phyloP scores from a whole-genome alignment of 2,113 vertebrate genomes.

The Microtus pennsylvanicus region DNA sequence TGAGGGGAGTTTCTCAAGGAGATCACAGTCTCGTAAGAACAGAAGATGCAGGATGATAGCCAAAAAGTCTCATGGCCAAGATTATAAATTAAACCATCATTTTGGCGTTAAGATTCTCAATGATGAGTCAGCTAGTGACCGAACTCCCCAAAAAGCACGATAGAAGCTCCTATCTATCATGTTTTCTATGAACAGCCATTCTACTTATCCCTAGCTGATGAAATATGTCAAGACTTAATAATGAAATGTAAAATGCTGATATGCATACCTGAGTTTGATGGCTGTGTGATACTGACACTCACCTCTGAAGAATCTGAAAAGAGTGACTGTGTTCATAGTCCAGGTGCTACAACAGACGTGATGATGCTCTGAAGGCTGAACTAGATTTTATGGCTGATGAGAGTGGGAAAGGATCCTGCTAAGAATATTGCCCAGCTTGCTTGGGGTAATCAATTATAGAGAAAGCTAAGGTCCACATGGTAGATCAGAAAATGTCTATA shows the following conservation, averaged over 20 bases:
- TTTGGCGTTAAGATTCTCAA: background rate
- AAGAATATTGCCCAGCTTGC: background rate
- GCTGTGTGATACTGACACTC: background rate
- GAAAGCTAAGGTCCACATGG: background rate
- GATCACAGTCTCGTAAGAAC: background rate
- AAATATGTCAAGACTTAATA: background rate
- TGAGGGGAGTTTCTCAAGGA: background rate
- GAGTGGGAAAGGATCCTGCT: background rate
- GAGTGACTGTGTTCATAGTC: background rate
- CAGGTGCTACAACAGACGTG: background rate
- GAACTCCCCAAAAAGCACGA: background rate
- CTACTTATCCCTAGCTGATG: background rate
- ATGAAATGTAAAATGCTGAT: background rate
- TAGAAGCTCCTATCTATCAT: background rate
- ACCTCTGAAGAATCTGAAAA: background rate
- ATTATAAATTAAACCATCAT: background rate
- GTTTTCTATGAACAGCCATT: background rate
- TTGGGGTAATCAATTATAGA: background rate
- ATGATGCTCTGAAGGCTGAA: background rate
- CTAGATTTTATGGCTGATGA: background rate
- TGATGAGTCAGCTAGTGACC: background rate
- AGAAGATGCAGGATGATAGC: background rate
- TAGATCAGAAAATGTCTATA: background rate
- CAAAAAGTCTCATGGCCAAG: background rate
- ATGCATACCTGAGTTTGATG: background rate